A percentile compares a stretch with the other conserved stretches of the same genome.
These are phyloP conservation scores for Ophioderma brevispina DNA, from an alignment of 35 echinoderm and acorn worm species.

Conservation along the genomic window DNA sequence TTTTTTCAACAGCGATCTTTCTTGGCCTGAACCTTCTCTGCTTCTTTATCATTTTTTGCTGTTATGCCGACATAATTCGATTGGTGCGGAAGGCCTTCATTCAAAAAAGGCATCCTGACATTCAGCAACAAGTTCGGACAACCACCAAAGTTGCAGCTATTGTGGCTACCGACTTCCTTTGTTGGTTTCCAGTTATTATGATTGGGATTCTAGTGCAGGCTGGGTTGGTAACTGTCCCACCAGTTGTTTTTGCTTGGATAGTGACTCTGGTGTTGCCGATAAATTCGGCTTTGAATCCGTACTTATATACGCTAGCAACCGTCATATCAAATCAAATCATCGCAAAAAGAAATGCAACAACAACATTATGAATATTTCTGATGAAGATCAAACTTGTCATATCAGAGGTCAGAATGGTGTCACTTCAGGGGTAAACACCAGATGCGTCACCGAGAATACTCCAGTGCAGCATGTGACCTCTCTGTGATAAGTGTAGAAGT, in stretches of 20 bases:
- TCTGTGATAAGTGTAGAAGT: too few species aligned
- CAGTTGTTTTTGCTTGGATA: conserved; percentile 30
- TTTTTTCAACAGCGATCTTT: conserved; percentile 20
- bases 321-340: background rate
- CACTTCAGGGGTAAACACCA: too few species aligned
- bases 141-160: conserved; percentile 25
- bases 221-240: background rate
- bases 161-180: conserved; percentile 45
- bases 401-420: too few species aligned
- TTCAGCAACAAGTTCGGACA: conserved; percentile 6
- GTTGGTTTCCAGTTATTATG: conserved; percentile 59
- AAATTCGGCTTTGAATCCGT: conserved; percentile 64
- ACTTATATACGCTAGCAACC: conserved; percentile 33
- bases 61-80: conserved; percentile 17
- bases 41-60: conserved; percentile 1
- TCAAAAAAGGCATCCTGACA: background rate
- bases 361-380: background rate
- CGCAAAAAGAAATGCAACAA: background rate
- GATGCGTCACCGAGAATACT: too few species aligned
- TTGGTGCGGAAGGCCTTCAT: background rate
- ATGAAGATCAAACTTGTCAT: background rate
- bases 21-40: conserved; percentile 20
- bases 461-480: too few species aligned
- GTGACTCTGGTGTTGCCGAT: conserved; percentile 57
- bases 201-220: conserved; percentile 42